phyloP scores from a whole-genome alignment of 2,113 vertebrate species.

The Zosterops pallidus region DNA sequence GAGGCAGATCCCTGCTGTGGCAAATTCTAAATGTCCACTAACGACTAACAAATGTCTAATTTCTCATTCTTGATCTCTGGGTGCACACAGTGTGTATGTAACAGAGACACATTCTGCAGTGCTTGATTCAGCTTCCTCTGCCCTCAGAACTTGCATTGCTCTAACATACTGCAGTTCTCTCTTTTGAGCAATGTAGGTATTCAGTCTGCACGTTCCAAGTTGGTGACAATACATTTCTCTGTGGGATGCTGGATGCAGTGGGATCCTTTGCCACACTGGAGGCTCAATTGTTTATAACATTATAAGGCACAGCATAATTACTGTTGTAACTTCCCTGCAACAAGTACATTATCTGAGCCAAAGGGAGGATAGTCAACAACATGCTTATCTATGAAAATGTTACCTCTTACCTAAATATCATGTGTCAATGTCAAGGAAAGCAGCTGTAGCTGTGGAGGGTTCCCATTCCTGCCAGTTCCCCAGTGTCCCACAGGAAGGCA shows the following conservation, averaged over 20 bases:
- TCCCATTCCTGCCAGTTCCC: fast-evolving
- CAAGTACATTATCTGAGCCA: neutral
- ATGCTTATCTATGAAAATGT: neutral
- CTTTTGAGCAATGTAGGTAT: neutral
- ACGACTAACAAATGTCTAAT: neutral
- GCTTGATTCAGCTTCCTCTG: neutral
- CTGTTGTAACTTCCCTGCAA: neutral
- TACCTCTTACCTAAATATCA: neutral
- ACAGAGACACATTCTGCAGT: neutral
- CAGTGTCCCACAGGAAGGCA: conserved; percentile 49
- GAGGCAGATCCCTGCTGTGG: neutral
- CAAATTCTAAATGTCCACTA: neutral
- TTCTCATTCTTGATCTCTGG: neutral
- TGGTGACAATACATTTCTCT: neutral
- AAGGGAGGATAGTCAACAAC: neutral
- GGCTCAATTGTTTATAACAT: neutral
- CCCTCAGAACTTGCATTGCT: neutral
- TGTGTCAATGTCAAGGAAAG: neutral
- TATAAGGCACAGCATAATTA: neutral
- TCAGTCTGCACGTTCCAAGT: fast-evolving
- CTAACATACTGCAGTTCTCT: neutral
- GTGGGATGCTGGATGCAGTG: neutral
- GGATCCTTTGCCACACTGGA: neutral
- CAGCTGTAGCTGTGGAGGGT: fast-evolving
- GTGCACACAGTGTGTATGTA: neutral